phyloP scores from a whole-genome alignment of 2,888 invertebrate genomes.

The Protula sp. region DNA sequence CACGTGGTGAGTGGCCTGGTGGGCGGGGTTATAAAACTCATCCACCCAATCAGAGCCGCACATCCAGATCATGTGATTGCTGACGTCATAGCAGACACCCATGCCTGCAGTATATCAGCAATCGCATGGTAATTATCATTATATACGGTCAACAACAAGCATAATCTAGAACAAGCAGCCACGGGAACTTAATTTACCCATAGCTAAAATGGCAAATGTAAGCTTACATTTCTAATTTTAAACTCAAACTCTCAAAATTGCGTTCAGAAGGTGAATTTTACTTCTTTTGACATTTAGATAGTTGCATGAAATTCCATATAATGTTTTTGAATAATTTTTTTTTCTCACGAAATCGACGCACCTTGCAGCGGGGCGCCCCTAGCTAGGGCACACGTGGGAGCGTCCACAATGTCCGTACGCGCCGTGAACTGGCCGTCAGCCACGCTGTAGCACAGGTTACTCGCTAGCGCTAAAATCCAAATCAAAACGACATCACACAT shows the following conservation, averaged over 20 bases:
- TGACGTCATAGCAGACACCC: slow-evolving; percentile 50
- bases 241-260: too few relatives aligned
- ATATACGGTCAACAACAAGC: too few relatives aligned
- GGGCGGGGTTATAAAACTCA: slow-evolving; percentile 52
- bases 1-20: slow-evolving; percentile 48
- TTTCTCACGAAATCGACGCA: too few relatives aligned
- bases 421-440: slow-evolving; percentile 43
- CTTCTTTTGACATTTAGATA: too few relatives aligned
- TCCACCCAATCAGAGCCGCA: slow-evolving; percentile 51
- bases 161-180: too few relatives aligned
- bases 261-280: too few relatives aligned
- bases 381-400: slow-evolving; percentile 45
- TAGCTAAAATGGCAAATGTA: too few relatives aligned
- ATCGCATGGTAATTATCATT: too few relatives aligned
- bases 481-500: background rate
- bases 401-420: slow-evolving; percentile 46
- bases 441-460: slow-evolving; percentile 44
- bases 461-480: slow-evolving; percentile 40
- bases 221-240: too few relatives aligned
- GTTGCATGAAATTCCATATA: too few relatives aligned
- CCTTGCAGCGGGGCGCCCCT: slow-evolving; percentile 35
- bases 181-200: too few relatives aligned
- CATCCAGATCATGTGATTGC: slow-evolving; percentile 51
- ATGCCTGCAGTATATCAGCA: slow-evolving; percentile 11
- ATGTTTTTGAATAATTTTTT: too few relatives aligned